These are phyloP conservation scores for Trinorchestia longiramus DNA, from an alignment of 1,140 invertebrate species.

Conservation along the genomic window DNA sequence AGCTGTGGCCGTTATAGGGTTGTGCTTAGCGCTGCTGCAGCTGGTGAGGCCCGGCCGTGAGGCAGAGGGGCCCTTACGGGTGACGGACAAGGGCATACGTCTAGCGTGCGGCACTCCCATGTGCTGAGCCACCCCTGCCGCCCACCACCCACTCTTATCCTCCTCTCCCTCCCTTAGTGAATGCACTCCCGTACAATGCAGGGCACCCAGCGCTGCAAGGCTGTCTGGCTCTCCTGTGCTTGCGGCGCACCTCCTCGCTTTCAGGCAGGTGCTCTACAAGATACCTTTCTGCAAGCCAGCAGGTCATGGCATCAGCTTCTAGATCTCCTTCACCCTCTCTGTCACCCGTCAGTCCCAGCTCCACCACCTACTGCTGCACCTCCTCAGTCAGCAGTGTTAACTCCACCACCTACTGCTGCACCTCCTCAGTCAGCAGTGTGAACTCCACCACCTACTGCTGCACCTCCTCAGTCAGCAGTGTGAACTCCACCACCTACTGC, in stretches of 20 bases:
- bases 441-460: neutral
- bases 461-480: neutral
- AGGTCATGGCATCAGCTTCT: neutral
- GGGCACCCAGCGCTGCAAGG: neutral
- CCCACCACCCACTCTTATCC: neutral
- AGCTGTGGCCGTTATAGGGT: neutral
- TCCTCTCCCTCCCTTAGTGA: neutral
- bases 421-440: neutral
- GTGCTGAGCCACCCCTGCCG: neutral
- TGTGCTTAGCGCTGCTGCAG: neutral
- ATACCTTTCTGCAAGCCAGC: neutral
- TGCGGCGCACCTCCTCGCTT: neutral
- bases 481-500: neutral
- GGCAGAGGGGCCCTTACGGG: neutral
- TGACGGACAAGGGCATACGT: neutral
- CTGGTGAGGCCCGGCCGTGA: neutral
- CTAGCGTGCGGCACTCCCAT: neutral
- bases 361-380: neutral
- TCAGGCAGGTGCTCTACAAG: neutral
- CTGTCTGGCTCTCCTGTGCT: conserved; percentile 4
- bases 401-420: neutral
- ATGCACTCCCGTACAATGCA: neutral
- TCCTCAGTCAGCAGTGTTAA: neutral
- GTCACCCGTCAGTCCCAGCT: too few relatives aligned
- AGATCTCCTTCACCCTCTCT: neutral